Evolutionary conservation across 2,113 vertebrate genomes (phyloP).

Genomic region (Plotosus lineatus): DNA sequence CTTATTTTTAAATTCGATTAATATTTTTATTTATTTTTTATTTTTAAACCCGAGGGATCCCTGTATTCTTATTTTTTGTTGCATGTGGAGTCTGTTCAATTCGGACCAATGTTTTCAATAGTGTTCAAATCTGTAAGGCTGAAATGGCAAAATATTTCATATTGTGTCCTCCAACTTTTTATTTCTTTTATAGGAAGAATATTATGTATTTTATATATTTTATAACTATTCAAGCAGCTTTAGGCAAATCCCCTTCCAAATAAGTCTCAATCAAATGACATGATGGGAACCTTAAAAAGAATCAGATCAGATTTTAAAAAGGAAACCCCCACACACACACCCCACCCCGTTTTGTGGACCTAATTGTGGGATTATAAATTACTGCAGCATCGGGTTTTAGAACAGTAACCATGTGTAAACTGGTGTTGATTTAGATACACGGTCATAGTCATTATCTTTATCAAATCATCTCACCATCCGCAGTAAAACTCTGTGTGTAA

Average conservation of each 20-base stretch:
- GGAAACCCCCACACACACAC: no score
- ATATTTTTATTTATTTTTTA: no score
- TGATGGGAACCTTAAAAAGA: background rate
- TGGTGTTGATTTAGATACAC: background rate
- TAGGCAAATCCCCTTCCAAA: background rate
- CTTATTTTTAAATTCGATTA: no score
- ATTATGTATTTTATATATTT: no score
- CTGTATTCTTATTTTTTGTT: no score
- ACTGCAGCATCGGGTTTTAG: background rate
- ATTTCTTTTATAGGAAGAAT: background rate
- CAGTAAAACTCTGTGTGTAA: background rate
- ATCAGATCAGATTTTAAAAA: background rate
- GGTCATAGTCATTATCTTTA: background rate
- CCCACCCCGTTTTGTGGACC: no score
- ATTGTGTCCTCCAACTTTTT: background rate
- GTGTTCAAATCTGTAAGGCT: background rate
- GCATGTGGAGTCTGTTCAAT: background rate
- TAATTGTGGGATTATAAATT: background rate
- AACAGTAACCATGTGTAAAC: background rate
- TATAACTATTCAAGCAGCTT: background rate
- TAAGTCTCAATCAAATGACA: background rate
- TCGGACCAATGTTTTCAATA: background rate
- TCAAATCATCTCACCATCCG: background rate
- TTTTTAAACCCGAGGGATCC: no score
- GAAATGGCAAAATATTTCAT: background rate